These are phyloP conservation scores for Elegia similella DNA, from an alignment of 2,888 invertebrate species.

Conservation along the genomic window DNA sequence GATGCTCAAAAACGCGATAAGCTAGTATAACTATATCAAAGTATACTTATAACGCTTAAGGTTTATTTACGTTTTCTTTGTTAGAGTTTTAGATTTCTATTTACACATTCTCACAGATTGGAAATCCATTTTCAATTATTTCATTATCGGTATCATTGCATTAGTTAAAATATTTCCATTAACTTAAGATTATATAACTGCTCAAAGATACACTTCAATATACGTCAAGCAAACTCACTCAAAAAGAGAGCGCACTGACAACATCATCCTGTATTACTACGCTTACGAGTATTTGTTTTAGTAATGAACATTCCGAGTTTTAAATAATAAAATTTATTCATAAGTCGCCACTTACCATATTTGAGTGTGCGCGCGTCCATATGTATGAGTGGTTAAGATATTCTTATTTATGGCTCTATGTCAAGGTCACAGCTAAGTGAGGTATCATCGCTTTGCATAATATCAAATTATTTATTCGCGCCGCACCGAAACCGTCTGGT, in stretches of 20 bases:
- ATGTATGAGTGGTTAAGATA: constrained; percentile 80
- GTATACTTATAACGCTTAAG: too few relatives aligned
- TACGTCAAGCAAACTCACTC: background rate
- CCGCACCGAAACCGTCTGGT: constrained; percentile 73
- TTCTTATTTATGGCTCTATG: constrained; percentile 80
- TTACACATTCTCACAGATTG: too few relatives aligned
- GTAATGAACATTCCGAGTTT: constrained; percentile 81
- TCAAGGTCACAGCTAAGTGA: constrained; percentile 73
- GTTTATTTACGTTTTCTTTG: too few relatives aligned
- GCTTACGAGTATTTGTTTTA: constrained; percentile 80
- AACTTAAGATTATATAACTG: too few relatives aligned
- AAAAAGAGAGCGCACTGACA: constrained; percentile 24
- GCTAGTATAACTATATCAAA: too few relatives aligned
- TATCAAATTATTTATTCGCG: constrained; percentile 80
- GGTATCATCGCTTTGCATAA: constrained; percentile 77
- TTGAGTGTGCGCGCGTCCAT: constrained; percentile 77
- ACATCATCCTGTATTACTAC: constrained; percentile 77
- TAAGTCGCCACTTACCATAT: constrained; percentile 80
- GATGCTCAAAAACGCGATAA: too few relatives aligned
- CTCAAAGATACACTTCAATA: too few relatives aligned
- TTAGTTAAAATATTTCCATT: too few relatives aligned
- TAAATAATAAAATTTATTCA: constrained; percentile 82
- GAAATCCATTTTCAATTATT: too few relatives aligned
- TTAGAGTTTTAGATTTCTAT: too few relatives aligned
- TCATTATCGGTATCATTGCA: too few relatives aligned